Percentiles rank a stretch among this genome's conserved stretches.
These are phyloP conservation scores for Lytechinus pictus DNA, from an alignment of 35 echinoderm and acorn worm species.

Conservation along the genomic window DNA sequence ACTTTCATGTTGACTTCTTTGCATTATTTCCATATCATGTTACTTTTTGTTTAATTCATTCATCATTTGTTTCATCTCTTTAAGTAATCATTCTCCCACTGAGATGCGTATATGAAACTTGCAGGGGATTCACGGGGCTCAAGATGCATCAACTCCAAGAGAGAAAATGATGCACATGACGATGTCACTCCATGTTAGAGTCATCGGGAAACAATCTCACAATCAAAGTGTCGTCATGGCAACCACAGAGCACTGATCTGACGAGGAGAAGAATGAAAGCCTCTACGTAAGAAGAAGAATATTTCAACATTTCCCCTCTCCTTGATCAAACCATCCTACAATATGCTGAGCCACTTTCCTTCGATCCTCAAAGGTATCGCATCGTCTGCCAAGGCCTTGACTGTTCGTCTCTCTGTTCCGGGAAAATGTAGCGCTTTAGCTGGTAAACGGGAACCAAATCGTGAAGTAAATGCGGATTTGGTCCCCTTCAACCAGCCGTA, in stretches of 20 bases:
- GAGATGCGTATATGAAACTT: neutral
- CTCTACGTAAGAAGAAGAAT: neutral
- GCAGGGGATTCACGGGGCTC: neutral
- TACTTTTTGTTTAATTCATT: neutral
- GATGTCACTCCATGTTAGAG: neutral
- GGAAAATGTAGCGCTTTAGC: conserved; percentile 98
- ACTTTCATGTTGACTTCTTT: neutral
- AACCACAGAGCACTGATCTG: neutral
- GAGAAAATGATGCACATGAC: neutral
- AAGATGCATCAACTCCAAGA: neutral
- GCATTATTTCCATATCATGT: too few species aligned
- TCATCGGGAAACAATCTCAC: neutral
- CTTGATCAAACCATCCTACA: neutral
- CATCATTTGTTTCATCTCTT: neutral
- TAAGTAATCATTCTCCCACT: neutral
- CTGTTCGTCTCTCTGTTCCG: neutral
- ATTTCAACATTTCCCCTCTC: neutral
- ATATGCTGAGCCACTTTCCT: neutral
- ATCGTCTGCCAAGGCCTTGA: neutral
- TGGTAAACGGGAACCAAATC: conserved; percentile 99
- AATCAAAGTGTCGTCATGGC: neutral
- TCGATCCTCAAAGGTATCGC: neutral
- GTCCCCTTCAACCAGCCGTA: conserved; percentile 99
- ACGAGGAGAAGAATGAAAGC: neutral
- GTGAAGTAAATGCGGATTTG: conserved; percentile 96